Evolutionary conservation across 2,113 vertebrate genomes (phyloP), one percentile per base, ranked within the genome.

Genomic region (Terrapene triunguis): DNA sequence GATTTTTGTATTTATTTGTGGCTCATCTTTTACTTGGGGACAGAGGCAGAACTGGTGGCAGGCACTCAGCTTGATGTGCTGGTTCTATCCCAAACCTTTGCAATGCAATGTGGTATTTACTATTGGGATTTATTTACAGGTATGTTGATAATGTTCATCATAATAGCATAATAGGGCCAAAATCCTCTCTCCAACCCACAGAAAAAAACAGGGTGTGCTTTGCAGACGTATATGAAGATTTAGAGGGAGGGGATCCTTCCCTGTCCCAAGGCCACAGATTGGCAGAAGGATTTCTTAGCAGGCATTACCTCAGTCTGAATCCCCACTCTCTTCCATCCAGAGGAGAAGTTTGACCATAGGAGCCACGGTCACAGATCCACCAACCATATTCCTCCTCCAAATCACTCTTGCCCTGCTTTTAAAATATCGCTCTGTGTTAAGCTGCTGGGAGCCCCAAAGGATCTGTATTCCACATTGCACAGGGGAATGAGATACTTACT

Each of bases 1-100:
- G 79, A 69, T 90, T 90, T 80, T 85, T 42, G n/a, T 69, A 72
- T 85, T 87, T 74, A 82, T 94, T 94, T 95, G 54, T 84, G 5
- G 54, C 25, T 92, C 51, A 80, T 38, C 85, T 96, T 95, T 85
- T 92, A 54, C 82, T 11, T 51, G n/a, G 50, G 85, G 12, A 10
- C 19, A n/a, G 54, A 94, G 17, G 59, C 87, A 82, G 24, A 84
- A 51, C 42, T 38, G 35, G 47, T 84, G 22, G 29, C 32, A 95
- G 82, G 65, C 38, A 83, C 44, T 69, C 32, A n/a, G 65, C 65
- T 35, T n/a, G 65, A 69, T 21, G 32, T 69, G 17, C 35, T n/a
- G 8, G 21, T 10, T 69, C 35, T 69, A n/a, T n/a, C 35, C 17
- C 65, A 69, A n/a, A n/a, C 1, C 32, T 69, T 69, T n/a, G 35